Evolutionary conservation across 2,888 invertebrate species (phyloP).

Genomic region (Halictus quadricinctus): DNA sequence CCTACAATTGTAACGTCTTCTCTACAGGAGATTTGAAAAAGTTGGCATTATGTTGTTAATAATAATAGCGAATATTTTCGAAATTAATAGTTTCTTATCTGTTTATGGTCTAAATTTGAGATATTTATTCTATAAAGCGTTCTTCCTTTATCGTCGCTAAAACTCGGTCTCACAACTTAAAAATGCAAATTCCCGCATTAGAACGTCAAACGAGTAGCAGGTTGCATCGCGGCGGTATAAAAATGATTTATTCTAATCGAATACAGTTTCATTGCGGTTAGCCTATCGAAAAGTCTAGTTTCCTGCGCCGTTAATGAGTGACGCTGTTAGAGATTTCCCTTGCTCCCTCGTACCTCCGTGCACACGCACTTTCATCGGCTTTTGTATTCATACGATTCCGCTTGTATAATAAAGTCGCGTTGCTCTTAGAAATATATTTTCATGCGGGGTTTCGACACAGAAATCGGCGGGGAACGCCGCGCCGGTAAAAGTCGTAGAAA

Average conservation of each 20-base stretch:
- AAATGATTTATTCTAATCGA: slow-evolving; percentile 1
- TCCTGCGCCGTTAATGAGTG: background rate
- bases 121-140: background rate
- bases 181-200: background rate
- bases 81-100: too few relatives aligned
- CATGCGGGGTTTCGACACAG: background rate
- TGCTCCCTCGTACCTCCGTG: background rate
- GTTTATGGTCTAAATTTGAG: background rate
- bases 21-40: background rate
- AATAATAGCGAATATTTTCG: background rate
- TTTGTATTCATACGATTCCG: slow-evolving; percentile 4
- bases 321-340: background rate
- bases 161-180: background rate
- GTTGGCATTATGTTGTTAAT: background rate
- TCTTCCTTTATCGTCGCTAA: background rate
- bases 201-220: background rate
- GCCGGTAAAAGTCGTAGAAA: slow-evolving; percentile 63
- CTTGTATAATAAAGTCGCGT: background rate
- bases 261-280: background rate
- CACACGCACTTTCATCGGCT: slow-evolving; percentile 3
- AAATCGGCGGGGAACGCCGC: background rate
- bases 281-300: background rate
- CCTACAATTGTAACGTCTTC: background rate
- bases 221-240: background rate
- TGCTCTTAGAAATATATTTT: background rate